Base-by-base conservation (phyloP, 2,113 vertebrate species). In the Vulpes ferrilata region DNA sequence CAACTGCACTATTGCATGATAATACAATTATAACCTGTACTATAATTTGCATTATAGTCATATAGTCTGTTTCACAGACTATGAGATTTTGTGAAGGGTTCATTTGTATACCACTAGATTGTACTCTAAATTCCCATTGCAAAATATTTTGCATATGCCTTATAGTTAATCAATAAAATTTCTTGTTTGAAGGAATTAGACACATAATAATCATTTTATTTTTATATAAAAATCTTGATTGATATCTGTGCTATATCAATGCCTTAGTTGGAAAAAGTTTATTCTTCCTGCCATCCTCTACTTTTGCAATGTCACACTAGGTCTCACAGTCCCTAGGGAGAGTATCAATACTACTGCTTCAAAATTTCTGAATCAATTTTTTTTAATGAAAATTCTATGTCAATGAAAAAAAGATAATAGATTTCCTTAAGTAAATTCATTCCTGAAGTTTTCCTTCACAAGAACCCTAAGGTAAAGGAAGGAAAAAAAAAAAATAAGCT, bases 121-220 rank as follows among this genome's bases (percentile, higher is more conserved):
- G 23, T 19, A 74, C 95, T 94, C 83, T 90, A 53, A n/a, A 55
- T 16, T 57, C 73, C 51, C 12, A 94, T 69, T 38, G 51, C 38
- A 93, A 90, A 87, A 62, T 89, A 90, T 86, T 86, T 89, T 90
- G 90, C 38, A 11, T 51, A 93, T 48, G 57, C 2, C 48, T 80
- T 84, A 22, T 51, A 90, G 38, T 88, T 35, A 59, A 90, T 76
- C 43, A 71, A 83, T 22, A 89, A 16, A 3, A 27, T 90, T 96
- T 82, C 86, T 27, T 79, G 73, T 67, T 95, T 95, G 65, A 22
- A 38, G 32, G 19, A 69, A 87, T 87, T 82, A 79, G 48, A 96
- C 91, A 57, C 57, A 48, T 15, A 78, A 17, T 74, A 78, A 15
- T 84, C 0, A 95, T 32, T 71, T 93, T 43, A 76, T 43, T 88